Evolutionary conservation across 2,797 vertebrate species (phyloP).

Genomic region (Siniperca scherzeri): DNA sequence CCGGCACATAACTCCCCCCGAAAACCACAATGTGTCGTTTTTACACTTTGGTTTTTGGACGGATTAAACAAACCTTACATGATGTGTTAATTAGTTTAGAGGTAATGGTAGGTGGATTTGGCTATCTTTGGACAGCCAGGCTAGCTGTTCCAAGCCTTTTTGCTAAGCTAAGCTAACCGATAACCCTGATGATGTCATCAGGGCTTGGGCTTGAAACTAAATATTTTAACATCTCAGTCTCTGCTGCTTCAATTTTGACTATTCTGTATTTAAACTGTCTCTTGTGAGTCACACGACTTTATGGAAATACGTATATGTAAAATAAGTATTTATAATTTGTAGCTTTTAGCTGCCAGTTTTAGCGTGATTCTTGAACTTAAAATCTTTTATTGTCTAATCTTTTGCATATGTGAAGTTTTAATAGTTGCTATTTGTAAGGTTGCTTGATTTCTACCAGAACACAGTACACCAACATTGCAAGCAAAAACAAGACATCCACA

Average conservation of each 20-base stretch:
- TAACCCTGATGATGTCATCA: too few species aligned
- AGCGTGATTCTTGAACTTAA: not conserved
- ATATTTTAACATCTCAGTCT: not conserved
- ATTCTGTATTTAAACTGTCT: not conserved
- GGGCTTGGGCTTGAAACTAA: too few species aligned
- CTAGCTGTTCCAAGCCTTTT: too few species aligned
- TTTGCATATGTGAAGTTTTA: not conserved
- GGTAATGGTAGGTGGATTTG: too few species aligned
- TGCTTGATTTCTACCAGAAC: not conserved
- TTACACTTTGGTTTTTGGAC: too few species aligned
- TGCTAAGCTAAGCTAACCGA: not conserved
- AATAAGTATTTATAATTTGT: not conserved
- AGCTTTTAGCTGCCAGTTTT: not conserved
- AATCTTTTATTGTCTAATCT: not conserved
- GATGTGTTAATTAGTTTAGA: too few species aligned
- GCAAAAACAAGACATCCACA: slow-evolving; percentile 1
- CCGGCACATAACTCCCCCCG: too few species aligned
- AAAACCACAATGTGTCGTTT: too few species aligned
- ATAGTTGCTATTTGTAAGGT: not conserved
- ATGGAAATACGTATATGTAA: not conserved
- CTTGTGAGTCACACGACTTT: not conserved
- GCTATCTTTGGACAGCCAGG: too few species aligned
- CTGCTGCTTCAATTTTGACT: not conserved
- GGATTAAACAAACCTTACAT: too few species aligned
- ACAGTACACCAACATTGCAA: too few species aligned